Conservation (phyloP, 2,888 invertebrate species). For the Bibio marci region DNA sequence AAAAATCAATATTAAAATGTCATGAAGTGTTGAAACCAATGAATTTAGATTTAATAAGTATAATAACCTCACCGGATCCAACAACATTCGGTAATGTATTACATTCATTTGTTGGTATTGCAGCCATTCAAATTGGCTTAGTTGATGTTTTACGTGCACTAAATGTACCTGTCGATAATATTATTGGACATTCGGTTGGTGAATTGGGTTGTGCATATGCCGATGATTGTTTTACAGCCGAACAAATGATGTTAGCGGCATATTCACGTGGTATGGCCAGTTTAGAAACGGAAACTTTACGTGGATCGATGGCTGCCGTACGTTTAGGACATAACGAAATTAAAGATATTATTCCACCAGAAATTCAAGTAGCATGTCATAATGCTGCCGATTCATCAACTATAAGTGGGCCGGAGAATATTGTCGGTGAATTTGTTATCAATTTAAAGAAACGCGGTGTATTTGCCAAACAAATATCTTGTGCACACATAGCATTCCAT, state of each 20-base stretch:
- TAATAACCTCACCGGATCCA: conserved; percentile 42
- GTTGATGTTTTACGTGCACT: conserved; percentile 34
- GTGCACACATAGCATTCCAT: conserved; percentile 70
- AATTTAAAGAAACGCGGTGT: conserved; percentile 45
- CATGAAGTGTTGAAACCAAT: conserved; percentile 42
- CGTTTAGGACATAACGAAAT: conserved; percentile 39
- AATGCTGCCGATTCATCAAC: conserved; percentile 66
- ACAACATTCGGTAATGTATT: conserved; percentile 48
- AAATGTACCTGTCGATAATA: conserved; percentile 32
- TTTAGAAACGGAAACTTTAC: conserved; percentile 37
- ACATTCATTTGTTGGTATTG: conserved; percentile 56
- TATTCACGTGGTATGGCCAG: conserved; percentile 59
- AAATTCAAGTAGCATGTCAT: conserved; percentile 65
- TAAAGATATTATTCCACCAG: conserved; percentile 33
- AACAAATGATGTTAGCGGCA: conserved; percentile 61
- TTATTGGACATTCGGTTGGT: conserved; percentile 70
- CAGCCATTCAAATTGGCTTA: conserved; percentile 45
- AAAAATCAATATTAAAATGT: conserved; percentile 45
- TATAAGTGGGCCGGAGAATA: conserved; percentile 58
- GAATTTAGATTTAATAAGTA: conserved; percentile 23
- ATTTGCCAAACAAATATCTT: conserved; percentile 60
- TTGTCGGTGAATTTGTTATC: conserved; percentile 42
- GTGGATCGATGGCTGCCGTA: conserved; percentile 72
- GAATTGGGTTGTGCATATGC: conserved; percentile 48
- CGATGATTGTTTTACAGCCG: conserved; percentile 51